These are phyloP conservation scores for Styela clava DNA, from an alignment of 23 tunicate genomes.

Conservation along the genomic window DNA sequence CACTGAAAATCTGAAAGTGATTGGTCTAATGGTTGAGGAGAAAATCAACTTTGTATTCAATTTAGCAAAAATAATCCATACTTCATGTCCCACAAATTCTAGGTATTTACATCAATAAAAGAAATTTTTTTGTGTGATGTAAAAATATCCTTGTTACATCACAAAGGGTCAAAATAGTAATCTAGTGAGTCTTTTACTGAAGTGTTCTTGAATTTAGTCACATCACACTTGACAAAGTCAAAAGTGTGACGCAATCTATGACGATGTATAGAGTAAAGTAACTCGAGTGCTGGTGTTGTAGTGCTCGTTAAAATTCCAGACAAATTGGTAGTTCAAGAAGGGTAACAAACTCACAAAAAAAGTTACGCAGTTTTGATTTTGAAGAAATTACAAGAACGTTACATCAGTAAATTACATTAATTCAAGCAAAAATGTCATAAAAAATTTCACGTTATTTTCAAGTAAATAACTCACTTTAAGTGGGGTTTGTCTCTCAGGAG, in stretches of 20 bases:
- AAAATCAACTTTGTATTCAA: too few relatives aligned
- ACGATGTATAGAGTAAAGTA: neutral
- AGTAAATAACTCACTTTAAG: slow-evolving; percentile 2
- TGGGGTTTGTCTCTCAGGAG: slow-evolving; percentile 28
- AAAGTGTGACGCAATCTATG: neutral
- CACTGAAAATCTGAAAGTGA: too few relatives aligned
- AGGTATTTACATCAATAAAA: too few relatives aligned
- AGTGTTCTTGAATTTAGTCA: neutral
- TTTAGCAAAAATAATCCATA: too few relatives aligned
- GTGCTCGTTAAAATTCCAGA: neutral
- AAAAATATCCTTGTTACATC: too few relatives aligned
- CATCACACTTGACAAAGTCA: neutral
- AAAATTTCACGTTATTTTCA: neutral
- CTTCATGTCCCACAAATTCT: too few relatives aligned
- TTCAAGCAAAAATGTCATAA: too few relatives aligned
- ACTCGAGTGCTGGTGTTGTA: neutral
- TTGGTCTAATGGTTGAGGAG: too few relatives aligned
- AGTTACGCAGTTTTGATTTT: neutral
- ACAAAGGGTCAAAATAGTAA: too few relatives aligned
- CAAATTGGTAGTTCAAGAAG: neutral
- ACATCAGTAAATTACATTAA: too few relatives aligned
- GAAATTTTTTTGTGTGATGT: too few relatives aligned
- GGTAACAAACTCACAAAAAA: neutral
- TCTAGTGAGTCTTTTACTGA: neutral
- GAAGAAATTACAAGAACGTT: too few relatives aligned